Base-by-base conservation (phyloP, 2,113 vertebrate genomes). In the Echinops telfairi region DNA sequence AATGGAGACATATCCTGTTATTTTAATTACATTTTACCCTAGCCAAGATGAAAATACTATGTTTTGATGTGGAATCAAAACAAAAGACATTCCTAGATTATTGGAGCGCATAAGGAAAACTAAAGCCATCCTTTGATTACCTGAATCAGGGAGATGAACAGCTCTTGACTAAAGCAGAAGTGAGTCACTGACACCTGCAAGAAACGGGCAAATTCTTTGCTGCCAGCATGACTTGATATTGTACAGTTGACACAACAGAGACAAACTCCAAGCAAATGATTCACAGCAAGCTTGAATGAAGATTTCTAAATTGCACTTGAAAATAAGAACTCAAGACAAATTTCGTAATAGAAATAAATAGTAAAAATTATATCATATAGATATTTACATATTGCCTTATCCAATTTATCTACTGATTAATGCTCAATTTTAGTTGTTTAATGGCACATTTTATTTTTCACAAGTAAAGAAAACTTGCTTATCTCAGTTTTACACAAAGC, bases 301-400 rank as follows among this genome's bases (percentile, higher is more conserved):
- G 15, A 3, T 1, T 73, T 90, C 57, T 94, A 82, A 90, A 90
- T 76, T 3, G 83, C 78, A 86, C 20, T 23, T 86, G 29, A 12
- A 90, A 92, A 53, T 77, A 75, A 89, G 70, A 94, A n/a, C n/a
- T 90, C 22, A 90, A 82, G 19, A 88, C 76, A 78, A 38, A 83
- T 12, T n/a, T 90, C 57, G 62, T 73, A 78, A 66, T 81, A 38
- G 31, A 85, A 64, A 92, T 31, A 68, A 25, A 66, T 4, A 25
- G 20, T 27, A 10, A 10, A 25, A 66, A 66, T 25, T 27, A 25
- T 66, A 27, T 66, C 64, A 66, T 29, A 66, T 66, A 66, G 64
- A 25, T 25, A 66, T 66, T 66, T 29, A 29, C 22, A 66, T 66
- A 66, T 66, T 79, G 3, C 0, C 15, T 6, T 77, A 68, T 86